Evolutionary conservation across 2,888 invertebrate genomes (phyloP), one percentile per base, ranked within the genome.

Genomic region (Ceratothoa steindachneri): DNA sequence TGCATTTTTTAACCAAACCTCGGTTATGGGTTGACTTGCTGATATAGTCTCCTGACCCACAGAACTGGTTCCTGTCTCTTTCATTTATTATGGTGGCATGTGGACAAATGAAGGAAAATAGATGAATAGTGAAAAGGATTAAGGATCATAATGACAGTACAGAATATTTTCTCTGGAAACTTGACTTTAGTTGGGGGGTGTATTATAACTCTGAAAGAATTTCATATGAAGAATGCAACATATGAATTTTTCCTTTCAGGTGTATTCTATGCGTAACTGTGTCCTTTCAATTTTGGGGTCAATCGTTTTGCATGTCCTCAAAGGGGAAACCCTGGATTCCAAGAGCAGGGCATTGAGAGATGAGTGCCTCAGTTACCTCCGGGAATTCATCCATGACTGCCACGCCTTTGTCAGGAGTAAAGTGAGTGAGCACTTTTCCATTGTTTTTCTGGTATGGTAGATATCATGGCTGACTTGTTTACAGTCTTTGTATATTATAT

Each of bases 321-420:
- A 89, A 7, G 90, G 90, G 30, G 92, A 93, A 81, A 88, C 90
- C 0, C 85, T 93, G 30, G 85, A 88, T 24, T 88, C 90, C 31
- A 89, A 89, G 75, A 87, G 89, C 81, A 89, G 89, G 80, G 85
- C 87, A 64, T 87, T 88, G 65, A 87, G 95, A 1, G 92, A 95
- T 83, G 90, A 91, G 81, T 91, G 95, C 82, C 87, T 97, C 2
- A 90, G 91, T 71, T 88, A 89, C 82, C 85, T 97, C 19, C 87
- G 90, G 82, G 91, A 92, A 53, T 96, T 97, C 83, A 88, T 95
- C 71, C 88, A 90, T 80, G 97, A 98, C 83, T 84, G 88, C 1
- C 90, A 94, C 67, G 93, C 95, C 0, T 91, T 91, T 83, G 95
- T 95, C 0, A 87, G 97, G 28, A 90, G 92, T 28, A 93, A 92